Evolutionary conservation across 2,797 vertebrate species (phyloP), one percentile per base, ranked within the genome.

Genomic region (Periparus ater): DNA sequence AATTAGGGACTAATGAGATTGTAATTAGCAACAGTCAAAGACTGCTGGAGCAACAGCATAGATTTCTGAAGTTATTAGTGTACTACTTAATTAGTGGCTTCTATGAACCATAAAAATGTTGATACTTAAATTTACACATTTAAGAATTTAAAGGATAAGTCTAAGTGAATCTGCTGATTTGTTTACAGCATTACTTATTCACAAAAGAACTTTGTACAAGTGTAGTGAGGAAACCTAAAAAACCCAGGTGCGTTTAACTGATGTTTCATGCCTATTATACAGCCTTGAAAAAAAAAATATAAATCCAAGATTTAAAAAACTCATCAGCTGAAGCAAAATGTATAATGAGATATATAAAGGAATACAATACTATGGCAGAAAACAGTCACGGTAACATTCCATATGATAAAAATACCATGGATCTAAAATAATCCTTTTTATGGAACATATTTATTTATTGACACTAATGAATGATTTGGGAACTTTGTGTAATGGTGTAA

Each of bases 71-170:
- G 75, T 80, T 88, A 95, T 92, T 96, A 94, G 44, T 60, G 74
- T 96, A 95, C 95, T 91, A 92, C 68, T 96, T 97, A 97, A 97
- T 97, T 97, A 97, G 75, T 26, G 34, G 50, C 50, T 88, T 94
- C 92, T 95, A 80, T 38, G 26, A 96, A 94, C 38, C 75, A 93
- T 86, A 95, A 94, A 82, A 91, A 93, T 89, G 18, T 79, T 96
- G 89, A 79, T 78, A 91, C 53, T 93, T 95, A 95, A 95, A 96
- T 95, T 20, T 81, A 76, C 23, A 40, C 10, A 92, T 65, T 40
- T 57, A 84, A 94, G 25, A 80, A 75, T n/a, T 78, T 83, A 63
- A 83, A 91, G n/a, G 23, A 36, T 32, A 78, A 87, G 11, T 30
- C 81, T 86, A 84, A 63, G 27, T 76, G 27, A 78, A 78, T 51